phyloP scores from a whole-genome alignment of 2,888 invertebrate genomes.

The Nesidiocoris tenuis region DNA sequence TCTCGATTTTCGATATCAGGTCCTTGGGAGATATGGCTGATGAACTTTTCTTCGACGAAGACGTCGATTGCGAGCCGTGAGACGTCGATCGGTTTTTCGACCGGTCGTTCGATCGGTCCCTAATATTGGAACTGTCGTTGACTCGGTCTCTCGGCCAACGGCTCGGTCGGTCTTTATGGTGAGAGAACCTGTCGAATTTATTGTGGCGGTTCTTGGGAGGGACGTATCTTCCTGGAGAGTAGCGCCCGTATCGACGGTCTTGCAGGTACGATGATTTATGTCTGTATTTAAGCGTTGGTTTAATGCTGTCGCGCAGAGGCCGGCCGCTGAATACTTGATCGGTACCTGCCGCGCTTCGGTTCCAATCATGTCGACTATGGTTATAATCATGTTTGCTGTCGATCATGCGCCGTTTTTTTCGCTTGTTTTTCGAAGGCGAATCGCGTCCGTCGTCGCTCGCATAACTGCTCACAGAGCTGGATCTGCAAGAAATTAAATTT shows the following conservation, averaged over 20 bases:
- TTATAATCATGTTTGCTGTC: too few species aligned
- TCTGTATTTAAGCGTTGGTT: too few species aligned
- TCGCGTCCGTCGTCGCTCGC: too few species aligned
- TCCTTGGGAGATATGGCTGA: background rate
- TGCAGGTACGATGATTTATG: background rate
- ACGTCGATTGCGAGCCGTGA: background rate
- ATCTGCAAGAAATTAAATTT: too few species aligned
- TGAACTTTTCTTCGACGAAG: background rate
- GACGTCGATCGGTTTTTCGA: background rate
- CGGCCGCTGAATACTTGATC: too few species aligned
- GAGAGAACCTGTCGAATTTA: background rate
- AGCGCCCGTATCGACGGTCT: background rate
- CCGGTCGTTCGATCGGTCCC: background rate
- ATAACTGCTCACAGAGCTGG: too few species aligned
- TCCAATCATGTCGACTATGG: too few species aligned
- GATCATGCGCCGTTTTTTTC: too few species aligned
- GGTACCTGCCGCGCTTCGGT: too few species aligned
- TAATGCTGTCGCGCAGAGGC: too few species aligned
- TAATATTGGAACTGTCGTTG: background rate
- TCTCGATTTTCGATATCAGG: too few species aligned
- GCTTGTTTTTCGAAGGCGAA: too few species aligned
- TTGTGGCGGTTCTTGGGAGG: background rate
- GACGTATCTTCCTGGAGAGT: background rate
- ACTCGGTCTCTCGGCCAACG: background rate
- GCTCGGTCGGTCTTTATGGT: background rate